These are phyloP conservation scores for Mechanitis mazaeus DNA, from an alignment of 2,888 invertebrate species.

Conservation along the genomic window DNA sequence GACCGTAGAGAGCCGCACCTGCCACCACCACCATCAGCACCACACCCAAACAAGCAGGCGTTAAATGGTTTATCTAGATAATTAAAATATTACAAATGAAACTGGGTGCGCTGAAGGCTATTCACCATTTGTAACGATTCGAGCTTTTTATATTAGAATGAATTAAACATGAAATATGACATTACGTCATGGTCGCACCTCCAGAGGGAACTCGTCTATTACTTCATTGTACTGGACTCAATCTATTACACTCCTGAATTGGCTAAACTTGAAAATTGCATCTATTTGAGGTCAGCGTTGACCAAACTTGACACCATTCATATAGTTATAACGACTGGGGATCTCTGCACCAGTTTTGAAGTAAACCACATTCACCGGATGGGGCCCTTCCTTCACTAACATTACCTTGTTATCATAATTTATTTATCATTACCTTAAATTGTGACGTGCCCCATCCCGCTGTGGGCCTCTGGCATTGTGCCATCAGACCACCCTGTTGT, in stretches of 20 bases:
- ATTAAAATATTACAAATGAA: neutral
- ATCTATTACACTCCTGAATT: conserved; percentile 39
- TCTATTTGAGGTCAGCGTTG: conserved; percentile 21
- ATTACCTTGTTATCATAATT: too few relatives aligned
- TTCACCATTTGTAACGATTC: conserved; percentile 15
- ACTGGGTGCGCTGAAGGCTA: conserved; percentile 11
- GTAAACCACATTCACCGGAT: too few relatives aligned
- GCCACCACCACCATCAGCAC: neutral
- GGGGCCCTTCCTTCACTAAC: too few relatives aligned
- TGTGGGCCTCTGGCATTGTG: too few relatives aligned
- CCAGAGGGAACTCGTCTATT: conserved; percentile 54
- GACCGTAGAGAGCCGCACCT: neutral
- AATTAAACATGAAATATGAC: conserved; percentile 19
- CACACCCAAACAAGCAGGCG: neutral
- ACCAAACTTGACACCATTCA: too few relatives aligned
- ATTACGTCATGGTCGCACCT: conserved; percentile 23
- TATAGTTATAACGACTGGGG: too few relatives aligned
- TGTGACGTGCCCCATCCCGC: too few relatives aligned
- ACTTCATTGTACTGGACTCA: conserved; percentile 48
- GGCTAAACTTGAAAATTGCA: conserved; percentile 37
- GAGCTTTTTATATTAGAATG: conserved; percentile 37
- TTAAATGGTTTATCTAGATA: neutral
- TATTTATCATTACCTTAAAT: too few relatives aligned
- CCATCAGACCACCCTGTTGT: too few relatives aligned
- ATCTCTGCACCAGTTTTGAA: too few relatives aligned